phyloP scores from a whole-genome alignment of 2,888 invertebrate genomes.

The Torymus aiolomorphi region DNA sequence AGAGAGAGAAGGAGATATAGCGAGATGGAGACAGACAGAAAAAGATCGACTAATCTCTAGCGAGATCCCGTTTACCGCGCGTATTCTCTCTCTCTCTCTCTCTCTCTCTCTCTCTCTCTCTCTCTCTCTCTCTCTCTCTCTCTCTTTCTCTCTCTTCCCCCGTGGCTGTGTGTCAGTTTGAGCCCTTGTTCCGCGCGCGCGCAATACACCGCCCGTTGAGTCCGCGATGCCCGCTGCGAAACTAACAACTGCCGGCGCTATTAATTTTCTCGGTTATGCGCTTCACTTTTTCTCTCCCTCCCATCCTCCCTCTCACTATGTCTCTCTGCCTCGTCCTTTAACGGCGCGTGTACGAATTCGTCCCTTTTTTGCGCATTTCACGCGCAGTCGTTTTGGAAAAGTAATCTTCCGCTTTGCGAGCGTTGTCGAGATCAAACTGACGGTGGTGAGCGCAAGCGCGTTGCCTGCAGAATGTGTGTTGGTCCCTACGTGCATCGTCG shows the following conservation, averaged over 20 bases:
- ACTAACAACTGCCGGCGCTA: constrained; percentile 51
- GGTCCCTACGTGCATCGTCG: not conserved
- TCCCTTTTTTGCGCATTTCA: not conserved
- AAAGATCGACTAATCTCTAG: constrained; percentile 37
- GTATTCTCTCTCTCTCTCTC: not conserved
- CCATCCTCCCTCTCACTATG: not conserved
- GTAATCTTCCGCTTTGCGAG: constrained; percentile 35
- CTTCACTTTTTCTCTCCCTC: constrained; percentile 35
- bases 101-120: no score
- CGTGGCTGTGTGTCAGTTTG: constrained; percentile 5
- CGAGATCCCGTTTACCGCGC: constrained; percentile 13
- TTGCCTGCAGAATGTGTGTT: not conserved
- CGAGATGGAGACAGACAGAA: not conserved
- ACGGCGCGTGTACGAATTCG: not conserved
- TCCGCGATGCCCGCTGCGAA: constrained; percentile 34
- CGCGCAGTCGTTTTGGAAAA: constrained; percentile 37
- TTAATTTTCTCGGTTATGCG: constrained; percentile 47
- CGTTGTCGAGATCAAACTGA: constrained; percentile 20
- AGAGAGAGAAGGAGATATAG: not conserved
- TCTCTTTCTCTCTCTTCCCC: not conserved
- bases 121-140: no score
- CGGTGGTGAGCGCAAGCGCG: not conserved
- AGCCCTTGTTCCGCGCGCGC: constrained; percentile 20
- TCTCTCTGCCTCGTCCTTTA: constrained; percentile 6
- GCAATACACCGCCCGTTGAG: constrained; percentile 32